Conservation (phyloP, 2,797 vertebrate genomes). For the Hemibagrus guttatus region DNA sequence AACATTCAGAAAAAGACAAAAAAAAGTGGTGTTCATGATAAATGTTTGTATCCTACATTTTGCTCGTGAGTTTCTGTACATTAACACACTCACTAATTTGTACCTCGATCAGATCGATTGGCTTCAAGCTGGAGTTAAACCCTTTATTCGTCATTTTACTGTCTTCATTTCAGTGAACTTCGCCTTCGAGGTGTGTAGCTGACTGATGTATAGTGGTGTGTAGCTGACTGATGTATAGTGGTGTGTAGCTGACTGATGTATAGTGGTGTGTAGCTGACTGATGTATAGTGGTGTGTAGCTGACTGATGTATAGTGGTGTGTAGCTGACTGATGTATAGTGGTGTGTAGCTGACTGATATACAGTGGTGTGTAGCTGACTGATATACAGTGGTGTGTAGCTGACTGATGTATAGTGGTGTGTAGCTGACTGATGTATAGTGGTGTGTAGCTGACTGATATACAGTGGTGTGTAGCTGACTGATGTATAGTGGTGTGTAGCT, state of each 20-base stretch:
- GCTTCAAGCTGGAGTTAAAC: background rate
- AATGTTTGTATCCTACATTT: background rate
- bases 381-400: background rate
- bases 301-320: slow-evolving; percentile 20
- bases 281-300: slow-evolving; percentile 12
- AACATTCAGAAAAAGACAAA: background rate
- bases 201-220: too few species aligned
- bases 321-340: slow-evolving; percentile 18
- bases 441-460: slow-evolving; percentile 8
- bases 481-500: slow-evolving; percentile 12
- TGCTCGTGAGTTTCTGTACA: background rate
- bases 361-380: too few species aligned
- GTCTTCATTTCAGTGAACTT: background rate
- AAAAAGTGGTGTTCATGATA: background rate
- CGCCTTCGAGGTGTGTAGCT: too few species aligned
- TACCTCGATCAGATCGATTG: background rate
- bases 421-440: slow-evolving; percentile 18
- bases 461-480: background rate
- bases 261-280: background rate
- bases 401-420: slow-evolving; percentile 20
- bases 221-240: slow-evolving; percentile 18
- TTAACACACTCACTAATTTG: background rate
- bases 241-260: slow-evolving; percentile 9
- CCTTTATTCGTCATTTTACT: background rate
- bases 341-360: slow-evolving; percentile 8